These are phyloP conservation scores for Epinephelus malabaricus DNA, from an alignment of 2,797 vertebrate genomes.

Conservation along the genomic window DNA sequence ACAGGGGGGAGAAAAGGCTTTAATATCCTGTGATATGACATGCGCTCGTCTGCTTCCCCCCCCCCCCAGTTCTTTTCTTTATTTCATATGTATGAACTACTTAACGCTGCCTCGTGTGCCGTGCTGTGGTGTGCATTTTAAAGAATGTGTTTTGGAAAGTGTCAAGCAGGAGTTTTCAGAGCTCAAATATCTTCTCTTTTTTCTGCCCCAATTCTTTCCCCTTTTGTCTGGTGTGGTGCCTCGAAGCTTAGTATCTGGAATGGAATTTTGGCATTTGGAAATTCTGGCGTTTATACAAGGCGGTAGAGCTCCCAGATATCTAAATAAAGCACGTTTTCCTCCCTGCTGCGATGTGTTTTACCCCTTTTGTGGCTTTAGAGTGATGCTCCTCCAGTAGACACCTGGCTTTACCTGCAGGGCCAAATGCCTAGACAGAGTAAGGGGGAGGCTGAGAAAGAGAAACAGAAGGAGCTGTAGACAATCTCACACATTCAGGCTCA, in stretches of 20 bases:
- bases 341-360: neutral
- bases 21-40: conserved; percentile 17
- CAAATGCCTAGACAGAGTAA: conserved; percentile 28
- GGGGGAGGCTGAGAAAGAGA: neutral
- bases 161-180: conserved; percentile 2
- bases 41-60: neutral
- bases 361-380: conserved; percentile 22
- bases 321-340: conserved; percentile 18
- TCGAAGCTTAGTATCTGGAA: conserved; percentile 9
- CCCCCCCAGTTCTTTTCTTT: neutral
- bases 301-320: conserved; percentile 1
- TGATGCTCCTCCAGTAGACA: conserved; percentile 34
- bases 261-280: conserved; percentile 26
- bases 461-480: neutral
- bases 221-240: conserved; percentile 4
- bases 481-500: neutral
- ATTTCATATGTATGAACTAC: conserved; percentile 15
- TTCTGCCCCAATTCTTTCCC: neutral
- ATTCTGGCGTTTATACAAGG: conserved; percentile 21
- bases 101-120: conserved; percentile 3
- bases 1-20: conserved; percentile 12
- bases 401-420: conserved; percentile 32
- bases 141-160: conserved; percentile 26
- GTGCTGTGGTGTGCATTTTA: conserved; percentile 19
- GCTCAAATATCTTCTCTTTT: conserved; percentile 13